Percentiles rank a stretch among this genome's conserved stretches.
These are phyloP conservation scores for Melanargia galathea DNA, from an alignment of 2,888 invertebrate species.

Conservation along the genomic window DNA sequence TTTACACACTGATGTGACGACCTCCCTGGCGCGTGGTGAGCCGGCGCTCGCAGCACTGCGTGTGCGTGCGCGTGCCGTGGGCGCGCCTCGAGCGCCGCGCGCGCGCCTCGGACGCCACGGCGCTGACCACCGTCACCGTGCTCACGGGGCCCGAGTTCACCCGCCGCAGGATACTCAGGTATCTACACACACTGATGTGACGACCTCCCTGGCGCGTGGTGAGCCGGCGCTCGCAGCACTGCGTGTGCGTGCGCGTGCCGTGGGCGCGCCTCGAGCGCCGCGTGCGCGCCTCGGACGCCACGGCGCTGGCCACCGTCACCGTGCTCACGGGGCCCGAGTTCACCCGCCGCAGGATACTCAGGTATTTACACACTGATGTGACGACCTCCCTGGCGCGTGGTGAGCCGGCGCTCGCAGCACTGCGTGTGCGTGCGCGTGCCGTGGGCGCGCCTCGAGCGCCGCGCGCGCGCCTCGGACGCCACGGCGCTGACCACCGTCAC, in stretches of 20 bases:
- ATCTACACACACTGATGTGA: neutral
- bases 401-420: conserved; percentile 47
- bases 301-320: conserved; percentile 61
- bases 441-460: conserved; percentile 63
- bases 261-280: conserved; percentile 65
- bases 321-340: conserved; percentile 65
- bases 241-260: conserved; percentile 52
- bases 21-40: too few species aligned
- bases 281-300: conserved; percentile 49
- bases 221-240: conserved; percentile 47
- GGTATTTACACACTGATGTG: conserved; percentile 43
- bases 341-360: conserved; percentile 65
- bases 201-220: too few species aligned
- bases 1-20: too few species aligned
- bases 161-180: conserved; percentile 67
- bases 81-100: conserved; percentile 60
- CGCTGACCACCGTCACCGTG: conserved; percentile 63
- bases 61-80: conserved; percentile 61
- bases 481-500: conserved; percentile 61
- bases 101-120: conserved; percentile 46
- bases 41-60: conserved; percentile 47
- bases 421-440: conserved; percentile 52
- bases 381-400: too few species aligned
- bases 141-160: conserved; percentile 66
- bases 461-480: conserved; percentile 51